phyloP scores from a whole-genome alignment of 2,113 vertebrate species.

The Heterochromis multidens region DNA sequence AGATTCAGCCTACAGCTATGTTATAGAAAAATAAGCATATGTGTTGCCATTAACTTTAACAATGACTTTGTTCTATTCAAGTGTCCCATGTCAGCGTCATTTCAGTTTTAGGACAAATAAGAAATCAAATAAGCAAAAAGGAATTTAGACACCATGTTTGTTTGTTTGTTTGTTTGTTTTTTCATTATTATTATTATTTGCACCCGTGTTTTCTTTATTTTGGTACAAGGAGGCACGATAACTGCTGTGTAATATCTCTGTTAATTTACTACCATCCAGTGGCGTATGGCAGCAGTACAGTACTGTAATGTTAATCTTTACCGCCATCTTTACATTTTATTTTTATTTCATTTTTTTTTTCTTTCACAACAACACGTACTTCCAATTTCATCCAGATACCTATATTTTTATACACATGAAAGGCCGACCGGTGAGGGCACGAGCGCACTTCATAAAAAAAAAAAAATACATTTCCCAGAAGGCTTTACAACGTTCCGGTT shows the following conservation, averaged over 20 bases:
- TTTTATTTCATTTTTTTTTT: neutral
- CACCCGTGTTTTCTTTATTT: neutral
- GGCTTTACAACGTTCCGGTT: neutral
- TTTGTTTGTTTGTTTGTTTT: neutral
- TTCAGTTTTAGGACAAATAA: neutral
- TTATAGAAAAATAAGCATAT: neutral
- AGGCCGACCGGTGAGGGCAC: neutral
- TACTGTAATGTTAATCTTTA: neutral
- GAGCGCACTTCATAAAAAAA: neutral
- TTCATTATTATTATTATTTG: neutral
- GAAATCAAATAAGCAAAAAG: neutral
- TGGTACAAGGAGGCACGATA: neutral
- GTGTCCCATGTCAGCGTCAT: neutral
- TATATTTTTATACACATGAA: neutral
- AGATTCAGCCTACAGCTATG: neutral
- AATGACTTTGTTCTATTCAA: neutral
- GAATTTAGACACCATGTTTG: neutral
- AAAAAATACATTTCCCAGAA: slow-evolving; percentile 55
- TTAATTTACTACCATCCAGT: slow-evolving; percentile 52
- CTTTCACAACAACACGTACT: neutral
- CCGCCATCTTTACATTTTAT: neutral
- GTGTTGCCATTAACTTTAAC: neutral
- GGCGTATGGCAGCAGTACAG: slow-evolving; percentile 9
- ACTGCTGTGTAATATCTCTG: neutral
- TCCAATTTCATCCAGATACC: neutral